Conservation (phyloP, 2,113 vertebrate genomes). For the Dendropsophus ebraccatus region DNA sequence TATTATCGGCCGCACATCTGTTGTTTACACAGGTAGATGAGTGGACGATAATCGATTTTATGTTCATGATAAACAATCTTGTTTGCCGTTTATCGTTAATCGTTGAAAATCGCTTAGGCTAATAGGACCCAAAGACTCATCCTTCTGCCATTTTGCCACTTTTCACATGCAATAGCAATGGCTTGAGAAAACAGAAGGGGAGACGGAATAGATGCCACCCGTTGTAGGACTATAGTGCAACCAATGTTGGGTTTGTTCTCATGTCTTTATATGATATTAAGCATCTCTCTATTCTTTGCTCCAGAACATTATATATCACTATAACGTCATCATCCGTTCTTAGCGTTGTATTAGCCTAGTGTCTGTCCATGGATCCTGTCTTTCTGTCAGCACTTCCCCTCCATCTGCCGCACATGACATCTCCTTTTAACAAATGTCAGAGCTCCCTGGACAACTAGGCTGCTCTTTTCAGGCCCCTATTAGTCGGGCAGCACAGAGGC, state of each 20-base stretch:
- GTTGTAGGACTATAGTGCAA: neutral
- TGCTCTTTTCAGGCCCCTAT: neutral
- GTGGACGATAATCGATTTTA: no score
- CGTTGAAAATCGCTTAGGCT: no score
- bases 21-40: no score
- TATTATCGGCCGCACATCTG: no score
- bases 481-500: neutral
- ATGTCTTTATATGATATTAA: neutral
- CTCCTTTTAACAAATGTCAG: constrained; percentile 36
- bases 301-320: no score
- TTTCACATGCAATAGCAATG: neutral
- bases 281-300: neutral
- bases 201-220: neutral
- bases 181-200: neutral
- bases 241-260: neutral
- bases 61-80: no score
- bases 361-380: neutral
- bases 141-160: neutral
- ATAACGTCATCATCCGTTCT: neutral
- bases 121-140: no score
- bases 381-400: neutral
- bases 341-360: neutral
- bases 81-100: no score
- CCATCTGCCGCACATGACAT: constrained; percentile 31
- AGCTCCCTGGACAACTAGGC: neutral